Base-by-base conservation (phyloP, 2,888 invertebrate species). In the Parnassius glacialis region DNA sequence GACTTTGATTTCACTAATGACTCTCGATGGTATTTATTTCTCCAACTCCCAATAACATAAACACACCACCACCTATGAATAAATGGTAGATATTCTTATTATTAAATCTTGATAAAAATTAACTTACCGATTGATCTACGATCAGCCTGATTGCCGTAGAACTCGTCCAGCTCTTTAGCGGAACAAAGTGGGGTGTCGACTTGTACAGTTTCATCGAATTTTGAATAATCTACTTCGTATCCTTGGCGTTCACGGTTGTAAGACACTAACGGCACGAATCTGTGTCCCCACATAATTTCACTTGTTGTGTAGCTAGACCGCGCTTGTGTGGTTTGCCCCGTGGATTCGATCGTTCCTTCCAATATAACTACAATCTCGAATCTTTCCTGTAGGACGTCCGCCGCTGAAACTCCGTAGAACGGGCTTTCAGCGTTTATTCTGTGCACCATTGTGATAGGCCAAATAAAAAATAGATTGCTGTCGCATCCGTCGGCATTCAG, bases 391-490 rank as follows among this genome's bases (percentile, higher is more conserved):
- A 96, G 91, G 76, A 97, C 93, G 78, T 97, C 97, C 51, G 95
- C 95, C 0, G 97, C 96, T 0, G 96, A 95, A 76, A 97, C 94
- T 63, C 95, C 94, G 85, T 95, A 98, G 72, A 98, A 95, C 0
- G 98, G 98, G 76, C 96, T 97, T 44, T 93, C 90, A 0, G 93
- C 94, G 80, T 97, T 95, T 77, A 98, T 98, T 75, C 93, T 93
- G 80, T 98, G 98, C 47, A 97, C 95, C 75, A 98, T 95, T 1
- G 96, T 97, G 80, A 97, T 95, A 0, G 98, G 98, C 98, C 98
- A 98, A 70, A 98, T 97, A 80, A 98, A 95, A 89, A 98, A 97
- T 20, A 98, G 89, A 72, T 96, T 94, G 69, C 96, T 96, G 70
- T 95, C 94, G 74, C 96, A 96, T 64, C 95, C 95, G 78, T 97